phyloP scores from a whole-genome alignment of 2,888 invertebrate genomes.

The Cyrtodaria siliqua region DNA sequence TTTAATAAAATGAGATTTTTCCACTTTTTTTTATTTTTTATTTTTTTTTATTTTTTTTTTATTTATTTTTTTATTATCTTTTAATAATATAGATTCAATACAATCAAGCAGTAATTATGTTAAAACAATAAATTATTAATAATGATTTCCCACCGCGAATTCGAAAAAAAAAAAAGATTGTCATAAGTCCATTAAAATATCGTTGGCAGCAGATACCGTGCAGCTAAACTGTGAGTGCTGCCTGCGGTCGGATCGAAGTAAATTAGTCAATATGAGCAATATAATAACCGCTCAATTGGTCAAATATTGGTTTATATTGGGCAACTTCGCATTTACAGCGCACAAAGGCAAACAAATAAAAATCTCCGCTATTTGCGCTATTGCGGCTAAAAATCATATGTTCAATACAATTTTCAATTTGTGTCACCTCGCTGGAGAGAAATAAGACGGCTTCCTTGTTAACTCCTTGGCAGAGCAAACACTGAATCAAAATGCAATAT shows the following conservation, averaged over 20 bases:
- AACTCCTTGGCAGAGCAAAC: not conserved
- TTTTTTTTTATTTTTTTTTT: too few relatives aligned
- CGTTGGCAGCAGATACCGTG: too few relatives aligned
- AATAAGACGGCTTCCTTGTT: not conserved
- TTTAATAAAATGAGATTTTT: too few relatives aligned
- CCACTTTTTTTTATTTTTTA: too few relatives aligned
- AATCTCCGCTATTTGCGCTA: constrained; percentile 8
- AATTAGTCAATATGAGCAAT: constrained; percentile 7
- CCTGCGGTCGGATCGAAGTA: not conserved
- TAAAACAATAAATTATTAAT: too few relatives aligned
- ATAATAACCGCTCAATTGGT: constrained; percentile 4
- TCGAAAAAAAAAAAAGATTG: too few relatives aligned
- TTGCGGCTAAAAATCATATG: constrained; percentile 14
- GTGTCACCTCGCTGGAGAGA: not conserved
- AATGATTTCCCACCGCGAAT: too few relatives aligned
- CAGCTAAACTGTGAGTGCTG: too few relatives aligned
- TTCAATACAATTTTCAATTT: constrained; percentile 33
- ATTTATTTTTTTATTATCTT: too few relatives aligned
- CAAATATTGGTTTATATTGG: constrained; percentile 34
- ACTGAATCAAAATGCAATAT: constrained; percentile 11
- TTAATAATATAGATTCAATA: too few relatives aligned
- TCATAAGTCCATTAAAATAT: too few relatives aligned
- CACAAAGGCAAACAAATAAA: constrained; percentile 24
- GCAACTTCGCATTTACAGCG: constrained; percentile 29
- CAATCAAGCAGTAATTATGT: too few relatives aligned